Percentiles rank a stretch among this genome's conserved stretches.
These are phyloP conservation scores for Cheirogaleus major DNA, from an alignment of 2,797 vertebrate species.

Conservation along the genomic window DNA sequence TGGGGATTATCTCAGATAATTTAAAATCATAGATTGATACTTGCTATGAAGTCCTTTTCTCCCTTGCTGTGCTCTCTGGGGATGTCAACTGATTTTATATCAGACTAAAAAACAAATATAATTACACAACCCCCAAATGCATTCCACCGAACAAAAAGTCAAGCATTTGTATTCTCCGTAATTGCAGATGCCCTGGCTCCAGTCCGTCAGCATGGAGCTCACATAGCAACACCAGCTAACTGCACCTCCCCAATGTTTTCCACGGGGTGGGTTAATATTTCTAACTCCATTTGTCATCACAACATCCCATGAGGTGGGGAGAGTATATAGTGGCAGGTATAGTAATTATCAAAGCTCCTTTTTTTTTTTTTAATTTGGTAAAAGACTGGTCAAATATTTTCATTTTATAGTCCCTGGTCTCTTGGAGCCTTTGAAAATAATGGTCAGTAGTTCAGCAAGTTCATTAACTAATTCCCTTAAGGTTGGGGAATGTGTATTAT, in stretches of 20 bases:
- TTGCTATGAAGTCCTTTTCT: conserved; percentile 25
- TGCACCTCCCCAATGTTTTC: neutral
- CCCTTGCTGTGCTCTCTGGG: neutral
- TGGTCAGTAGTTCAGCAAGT: conserved; percentile 81
- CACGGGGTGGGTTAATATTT: conserved; percentile 39
- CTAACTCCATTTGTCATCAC: conserved; percentile 46
- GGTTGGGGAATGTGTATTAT: conserved; percentile 78
- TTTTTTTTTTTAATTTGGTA: conserved; percentile 54
- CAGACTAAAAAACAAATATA: neutral
- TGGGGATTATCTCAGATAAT: conserved; percentile 40
- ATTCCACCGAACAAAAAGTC: neutral
- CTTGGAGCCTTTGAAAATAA: conserved; percentile 82
- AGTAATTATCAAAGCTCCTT: conserved; percentile 52
- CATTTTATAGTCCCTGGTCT: conserved; percentile 76
- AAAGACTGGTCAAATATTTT: conserved; percentile 74
- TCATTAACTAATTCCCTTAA: conserved; percentile 81
- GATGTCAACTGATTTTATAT: conserved; percentile 44
- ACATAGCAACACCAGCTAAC: neutral
- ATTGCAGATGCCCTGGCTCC: neutral
- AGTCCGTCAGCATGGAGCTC: neutral
- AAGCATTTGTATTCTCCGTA: neutral
- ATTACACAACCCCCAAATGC: neutral
- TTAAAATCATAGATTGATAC: conserved; percentile 34
- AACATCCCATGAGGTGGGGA: conserved; percentile 27
- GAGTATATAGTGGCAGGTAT: conserved; percentile 11